Base-by-base conservation (phyloP, 2,888 invertebrate genomes). In the Troglohyphantes excavatus region DNA sequence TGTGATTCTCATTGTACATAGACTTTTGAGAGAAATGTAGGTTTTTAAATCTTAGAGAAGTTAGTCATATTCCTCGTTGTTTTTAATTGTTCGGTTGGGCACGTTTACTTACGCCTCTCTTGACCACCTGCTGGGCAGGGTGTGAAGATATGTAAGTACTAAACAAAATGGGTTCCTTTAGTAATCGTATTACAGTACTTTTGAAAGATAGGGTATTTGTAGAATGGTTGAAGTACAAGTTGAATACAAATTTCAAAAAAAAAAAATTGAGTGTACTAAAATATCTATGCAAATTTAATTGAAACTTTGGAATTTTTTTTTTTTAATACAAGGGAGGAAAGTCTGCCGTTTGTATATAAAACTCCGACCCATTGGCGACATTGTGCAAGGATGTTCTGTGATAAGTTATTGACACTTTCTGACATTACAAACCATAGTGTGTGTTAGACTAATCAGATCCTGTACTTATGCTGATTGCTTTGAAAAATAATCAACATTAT, bases 1-100 rank as follows among this genome's bases (percentile, higher is more conserved):
- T 88, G 90, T 91, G 90, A 85, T 90, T 59, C 78, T 89, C 81
- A 75, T 79, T 87, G 88, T 88, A 90, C 67, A 87, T 91, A 90
- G 78, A 33, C 75, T 75, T 73, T 75, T 76, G 85, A 85, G 90
- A 90, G 90, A 90, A 84, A 70, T 72, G 75, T 90, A 90, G 78
- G 61, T 78, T 78, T 63, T 59, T 61, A 88, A 83, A 78, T 90
- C 83, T 78, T 84, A 78, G 78, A 76, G 46, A 27, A 84, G 33
- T 90, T 84, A 82, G 82, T 89, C 88, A 87, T 85, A 65, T 86
- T 75, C 70, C 83, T 39, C 75, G 82, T 89, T 76, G 46, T 81
- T 63, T 87, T 73, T 73, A 59, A 63, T 79, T 63, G 59, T 82
- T 76, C 75, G 59, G 46, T 70, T 70, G 65, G 90, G 90, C 84